Base-by-base conservation (phyloP, 53 echinoderm and acorn worm genomes). In the Stichopus horrens region DNA sequence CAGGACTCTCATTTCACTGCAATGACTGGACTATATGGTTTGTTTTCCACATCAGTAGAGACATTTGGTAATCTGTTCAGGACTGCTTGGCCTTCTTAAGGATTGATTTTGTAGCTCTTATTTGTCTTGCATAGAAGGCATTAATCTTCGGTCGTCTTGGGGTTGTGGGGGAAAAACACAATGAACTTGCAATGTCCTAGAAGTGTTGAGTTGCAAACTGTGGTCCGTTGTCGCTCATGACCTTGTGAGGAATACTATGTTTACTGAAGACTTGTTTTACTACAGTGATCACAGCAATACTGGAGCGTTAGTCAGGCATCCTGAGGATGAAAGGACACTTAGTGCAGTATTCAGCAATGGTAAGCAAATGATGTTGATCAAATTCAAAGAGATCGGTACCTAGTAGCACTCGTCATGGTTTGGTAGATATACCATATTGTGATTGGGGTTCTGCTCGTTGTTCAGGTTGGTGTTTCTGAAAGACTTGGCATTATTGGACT, bases 291-390 rank as follows among this genome's bases (percentile, higher is more conserved):
- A 88, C 88, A 75, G 76, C 18, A 9, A 13, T 5, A 54, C 88
- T 88, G 56, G 6, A 16, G 21, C 76, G 56, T 19, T 13, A 4
- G 8, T 73, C 86, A 37, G 76, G 88, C 63, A 88, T 60, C 52
- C 57, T 88, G 4, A 77, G 75, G 14, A 91, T 55, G 19, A 91
- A 68, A 4, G 91, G 88, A 53, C 88, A 91, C 57, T 91, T 66
- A 19, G 78, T 87, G 73, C 88, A 91, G 66, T 91, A 91, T 51
- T 91, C 91, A 5, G 87, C 86, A 8, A 90, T 86, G 16, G 76
- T 74, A 8, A 88, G 54, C 88, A 76, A 88, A 19, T 88, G 77
- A 52, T 88, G 51, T 5, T 88, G 57, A 74, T 79, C 58, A 13
- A 88, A 80, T 21, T 91, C 91, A 67, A 90, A 91, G 0, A 91